phyloP scores from a whole-genome alignment of 2,797 vertebrate genomes.

The Poeciliopsis gracilis region DNA sequence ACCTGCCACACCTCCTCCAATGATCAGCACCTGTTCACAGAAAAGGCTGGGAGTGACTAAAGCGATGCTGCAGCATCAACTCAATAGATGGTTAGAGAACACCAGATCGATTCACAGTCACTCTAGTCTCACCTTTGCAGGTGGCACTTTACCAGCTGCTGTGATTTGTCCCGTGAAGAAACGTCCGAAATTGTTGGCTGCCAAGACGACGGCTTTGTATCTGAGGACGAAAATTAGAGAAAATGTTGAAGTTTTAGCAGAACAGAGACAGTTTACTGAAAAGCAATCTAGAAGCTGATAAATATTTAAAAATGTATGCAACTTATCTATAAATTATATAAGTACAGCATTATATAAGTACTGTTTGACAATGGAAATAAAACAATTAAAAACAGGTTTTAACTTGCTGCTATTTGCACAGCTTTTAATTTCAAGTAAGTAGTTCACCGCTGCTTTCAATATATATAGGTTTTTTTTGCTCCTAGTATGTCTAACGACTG shows the following conservation, averaged over 20 bases:
- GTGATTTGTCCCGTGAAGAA: slow-evolving; percentile 86
- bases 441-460: neutral
- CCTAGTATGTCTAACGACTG: neutral
- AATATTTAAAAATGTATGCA: neutral
- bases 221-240: slow-evolving; percentile 69
- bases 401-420: neutral
- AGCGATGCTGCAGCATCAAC: neutral
- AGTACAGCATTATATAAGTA: neutral
- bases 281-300: neutral
- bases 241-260: neutral
- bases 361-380: neutral
- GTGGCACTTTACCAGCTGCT: slow-evolving; percentile 81
- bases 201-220: slow-evolving; percentile 95
- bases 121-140: slow-evolving; percentile 75
- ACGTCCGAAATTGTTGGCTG: slow-evolving; percentile 90
- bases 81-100: neutral
- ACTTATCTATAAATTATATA: neutral
- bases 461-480: neutral
- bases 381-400: neutral
- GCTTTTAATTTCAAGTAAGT: neutral
- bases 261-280: neutral
- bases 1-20: slow-evolving; percentile 85
- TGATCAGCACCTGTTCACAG: slow-evolving; percentile 82
- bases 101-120: slow-evolving; percentile 1
- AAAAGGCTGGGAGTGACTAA: neutral